These are phyloP conservation scores for Heliothis subflexa DNA, from an alignment of 1,140 invertebrate genomes.

Conservation along the genomic window DNA sequence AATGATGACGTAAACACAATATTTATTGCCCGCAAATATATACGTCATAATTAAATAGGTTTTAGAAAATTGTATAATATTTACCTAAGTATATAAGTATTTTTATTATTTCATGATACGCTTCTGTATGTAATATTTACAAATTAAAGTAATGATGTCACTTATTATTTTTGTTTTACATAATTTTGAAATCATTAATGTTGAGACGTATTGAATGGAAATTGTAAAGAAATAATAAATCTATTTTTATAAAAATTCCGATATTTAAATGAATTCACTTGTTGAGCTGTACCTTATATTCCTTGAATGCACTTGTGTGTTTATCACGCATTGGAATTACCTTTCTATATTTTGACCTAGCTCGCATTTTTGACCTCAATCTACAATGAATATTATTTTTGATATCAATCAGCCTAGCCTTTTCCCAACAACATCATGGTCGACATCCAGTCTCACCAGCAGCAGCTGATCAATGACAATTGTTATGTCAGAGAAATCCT, in stretches of 20 bases:
- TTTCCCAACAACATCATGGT: too few relatives aligned
- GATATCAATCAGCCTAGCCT: too few relatives aligned
- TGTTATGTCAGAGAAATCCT: too few relatives aligned
- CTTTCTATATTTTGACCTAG: too few relatives aligned
- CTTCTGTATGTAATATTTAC: slow-evolving; percentile 70
- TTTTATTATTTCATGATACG: slow-evolving; percentile 47
- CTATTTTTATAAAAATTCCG: slow-evolving; percentile 15
- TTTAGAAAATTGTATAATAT: slow-evolving; percentile 33
- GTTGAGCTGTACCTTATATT: background rate
- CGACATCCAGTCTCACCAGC: too few relatives aligned
- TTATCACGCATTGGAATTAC: too few relatives aligned
- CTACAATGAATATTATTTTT: too few relatives aligned
- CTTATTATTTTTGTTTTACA: slow-evolving; percentile 10
- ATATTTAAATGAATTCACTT: background rate
- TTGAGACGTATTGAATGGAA: background rate
- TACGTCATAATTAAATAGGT: slow-evolving; percentile 36
- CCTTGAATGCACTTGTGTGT: background rate
- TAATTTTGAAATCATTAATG: background rate
- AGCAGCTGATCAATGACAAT: too few relatives aligned
- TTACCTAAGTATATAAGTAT: slow-evolving; percentile 34
- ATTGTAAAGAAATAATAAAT: slow-evolving; percentile 47
- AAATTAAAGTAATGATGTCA: slow-evolving; percentile 42
- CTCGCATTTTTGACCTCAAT: too few relatives aligned
- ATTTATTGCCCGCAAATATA: slow-evolving; percentile 59
- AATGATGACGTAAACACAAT: slow-evolving; percentile 60